Conservation (phyloP, 2,113 vertebrate species). For the Nothocercus nigrocapillus region DNA sequence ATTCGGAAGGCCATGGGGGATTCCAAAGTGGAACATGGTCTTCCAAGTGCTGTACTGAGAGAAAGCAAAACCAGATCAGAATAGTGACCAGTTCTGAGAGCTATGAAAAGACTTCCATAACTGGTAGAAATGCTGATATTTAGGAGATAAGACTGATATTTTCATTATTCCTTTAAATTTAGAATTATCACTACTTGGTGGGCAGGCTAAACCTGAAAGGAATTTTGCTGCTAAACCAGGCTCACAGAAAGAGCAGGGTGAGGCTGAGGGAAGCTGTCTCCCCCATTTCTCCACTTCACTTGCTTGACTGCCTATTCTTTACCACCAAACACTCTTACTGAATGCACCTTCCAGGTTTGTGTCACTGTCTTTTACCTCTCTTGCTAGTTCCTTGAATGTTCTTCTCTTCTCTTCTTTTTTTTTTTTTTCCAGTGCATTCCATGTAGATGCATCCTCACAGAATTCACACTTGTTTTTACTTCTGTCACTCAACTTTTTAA, state of each 20-base stretch:
- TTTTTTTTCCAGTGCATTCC: too few relatives aligned
- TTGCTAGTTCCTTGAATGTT: neutral
- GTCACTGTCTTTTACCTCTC: neutral
- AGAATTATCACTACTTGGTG: neutral
- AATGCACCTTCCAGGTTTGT: neutral
- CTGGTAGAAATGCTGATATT: neutral
- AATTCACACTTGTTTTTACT: neutral
- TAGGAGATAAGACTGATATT: neutral
- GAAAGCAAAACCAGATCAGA: neutral
- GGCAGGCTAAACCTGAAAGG: neutral
- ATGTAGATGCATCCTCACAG: rapidly evolving
- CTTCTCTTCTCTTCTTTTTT: neutral
- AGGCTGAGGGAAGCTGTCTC: neutral
- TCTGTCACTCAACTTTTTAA: neutral
- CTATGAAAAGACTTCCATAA: neutral
- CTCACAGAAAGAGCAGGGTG: neutral
- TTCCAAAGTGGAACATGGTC: too few relatives aligned
- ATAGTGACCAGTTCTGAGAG: neutral
- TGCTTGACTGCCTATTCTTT: neutral
- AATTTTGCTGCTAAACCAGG: neutral
- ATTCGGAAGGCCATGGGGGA: neutral
- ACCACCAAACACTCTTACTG: neutral
- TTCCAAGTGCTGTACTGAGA: neutral
- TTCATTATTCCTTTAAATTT: neutral
- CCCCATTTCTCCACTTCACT: neutral